These are phyloP conservation scores for Acanthurus leucopareius DNA, from an alignment of 2,797 vertebrate species.

Conservation along the genomic window DNA sequence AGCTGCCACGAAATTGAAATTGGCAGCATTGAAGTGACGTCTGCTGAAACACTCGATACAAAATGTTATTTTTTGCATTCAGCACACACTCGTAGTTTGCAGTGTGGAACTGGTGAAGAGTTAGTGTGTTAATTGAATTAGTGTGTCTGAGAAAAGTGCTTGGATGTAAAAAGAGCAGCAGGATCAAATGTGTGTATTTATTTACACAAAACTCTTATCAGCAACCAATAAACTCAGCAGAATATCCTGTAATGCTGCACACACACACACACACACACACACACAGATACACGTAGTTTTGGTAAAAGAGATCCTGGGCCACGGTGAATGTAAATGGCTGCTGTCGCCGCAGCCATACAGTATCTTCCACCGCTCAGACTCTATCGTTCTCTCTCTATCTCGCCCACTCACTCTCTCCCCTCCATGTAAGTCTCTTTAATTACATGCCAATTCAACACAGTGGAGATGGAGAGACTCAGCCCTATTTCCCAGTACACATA, in stretches of 20 bases:
- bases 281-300: slow-evolving; percentile 38
- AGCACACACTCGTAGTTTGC: background rate
- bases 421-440: slow-evolving; percentile 76
- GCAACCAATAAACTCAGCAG: slow-evolving; percentile 1
- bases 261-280: too few relatives aligned
- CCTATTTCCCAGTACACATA: slow-evolving; percentile 52
- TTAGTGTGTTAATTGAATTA: slow-evolving; percentile 5
- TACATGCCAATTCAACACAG: slow-evolving; percentile 73
- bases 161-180: background rate
- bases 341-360: slow-evolving; percentile 48
- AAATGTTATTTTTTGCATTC: background rate
- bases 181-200: slow-evolving; percentile 10
- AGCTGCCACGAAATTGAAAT: background rate
- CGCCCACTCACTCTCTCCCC: slow-evolving; percentile 13
- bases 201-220: slow-evolving; percentile 4
- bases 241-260: slow-evolving; percentile 39
- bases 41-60: background rate
- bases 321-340: slow-evolving; percentile 71
- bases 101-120: background rate
- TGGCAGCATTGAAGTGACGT: background rate
- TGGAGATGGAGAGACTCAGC: slow-evolving; percentile 58
- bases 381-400: slow-evolving; percentile 15
- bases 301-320: slow-evolving; percentile 43
- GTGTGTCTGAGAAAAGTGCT: slow-evolving; percentile 4
- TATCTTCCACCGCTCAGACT: slow-evolving; percentile 12